A percentile compares a stretch with the other conserved stretches of the same genome.
Conservation (phyloP, 2,797 vertebrate species). For the Acridotheres tristis region DNA sequence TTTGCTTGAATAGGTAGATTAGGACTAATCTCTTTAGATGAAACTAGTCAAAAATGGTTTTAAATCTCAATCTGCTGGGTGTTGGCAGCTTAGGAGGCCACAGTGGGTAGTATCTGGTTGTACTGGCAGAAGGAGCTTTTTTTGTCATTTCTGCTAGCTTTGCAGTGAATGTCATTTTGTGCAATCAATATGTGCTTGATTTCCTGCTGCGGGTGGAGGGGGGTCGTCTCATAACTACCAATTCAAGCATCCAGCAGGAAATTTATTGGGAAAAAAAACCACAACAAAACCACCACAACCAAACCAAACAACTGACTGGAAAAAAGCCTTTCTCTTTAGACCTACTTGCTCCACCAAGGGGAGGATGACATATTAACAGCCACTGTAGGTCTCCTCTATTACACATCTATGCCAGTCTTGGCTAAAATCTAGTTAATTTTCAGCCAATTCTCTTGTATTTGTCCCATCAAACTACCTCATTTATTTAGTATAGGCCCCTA, state of each 20-base stretch:
- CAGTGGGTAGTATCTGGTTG: neutral
- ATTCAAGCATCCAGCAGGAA: neutral
- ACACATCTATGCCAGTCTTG: neutral
- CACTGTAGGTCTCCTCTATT: neutral
- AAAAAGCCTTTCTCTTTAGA: neutral
- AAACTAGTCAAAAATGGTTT: neutral
- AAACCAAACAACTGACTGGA: neutral
- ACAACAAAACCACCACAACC: neutral
- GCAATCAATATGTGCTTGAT: constrained; percentile 4
- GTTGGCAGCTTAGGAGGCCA: neutral
- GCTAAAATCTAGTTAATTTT: neutral
- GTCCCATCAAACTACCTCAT: neutral
- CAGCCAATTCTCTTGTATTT: neutral
- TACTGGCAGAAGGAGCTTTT: neutral
- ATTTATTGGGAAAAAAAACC: neutral
- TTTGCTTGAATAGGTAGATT: neutral
- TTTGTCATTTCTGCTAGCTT: constrained; percentile 10
- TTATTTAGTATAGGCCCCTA: neutral
- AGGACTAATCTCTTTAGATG: neutral
- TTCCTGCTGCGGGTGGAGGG: neutral
- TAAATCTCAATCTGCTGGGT: neutral
- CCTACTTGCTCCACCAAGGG: neutral
- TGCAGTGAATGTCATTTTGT: neutral
- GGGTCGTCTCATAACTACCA: neutral
- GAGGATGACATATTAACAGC: neutral